A percentile compares a stretch with the other conserved stretches of the same genome.
Evolutionary conservation across 2,113 vertebrate genomes (phyloP).

Genomic region (Sturnus vulgaris): DNA sequence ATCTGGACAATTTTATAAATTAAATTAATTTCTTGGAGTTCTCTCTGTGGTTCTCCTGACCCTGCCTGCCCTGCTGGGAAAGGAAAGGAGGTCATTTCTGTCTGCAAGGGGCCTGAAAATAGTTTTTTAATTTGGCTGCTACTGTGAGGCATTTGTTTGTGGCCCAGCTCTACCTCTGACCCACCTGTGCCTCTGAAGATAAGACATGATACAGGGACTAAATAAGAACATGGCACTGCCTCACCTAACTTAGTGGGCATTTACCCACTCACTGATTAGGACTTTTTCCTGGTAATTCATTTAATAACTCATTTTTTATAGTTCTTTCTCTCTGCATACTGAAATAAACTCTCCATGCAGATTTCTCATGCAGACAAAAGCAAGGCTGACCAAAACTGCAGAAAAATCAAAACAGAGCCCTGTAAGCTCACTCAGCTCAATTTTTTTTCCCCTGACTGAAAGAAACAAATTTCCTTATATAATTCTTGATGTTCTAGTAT

Average conservation of each 20-base stretch:
- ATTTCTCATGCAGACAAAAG: neutral
- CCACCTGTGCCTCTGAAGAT: neutral
- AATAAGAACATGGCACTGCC: neutral
- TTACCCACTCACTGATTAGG: neutral
- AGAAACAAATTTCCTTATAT: neutral
- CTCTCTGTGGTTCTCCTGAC: neutral
- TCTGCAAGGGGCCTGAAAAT: neutral
- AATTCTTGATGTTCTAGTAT: neutral
- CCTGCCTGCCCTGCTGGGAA: neutral
- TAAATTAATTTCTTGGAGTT: neutral
- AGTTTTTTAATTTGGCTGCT: neutral
- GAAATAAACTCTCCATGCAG: neutral
- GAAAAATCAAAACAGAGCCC: neutral
- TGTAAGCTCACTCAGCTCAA: neutral
- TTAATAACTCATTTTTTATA: neutral
- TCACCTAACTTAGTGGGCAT: rapidly evolving
- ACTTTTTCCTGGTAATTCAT: neutral
- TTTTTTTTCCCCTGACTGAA: neutral
- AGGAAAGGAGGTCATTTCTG: neutral
- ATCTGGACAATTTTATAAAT: neutral
- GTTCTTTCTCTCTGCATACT: neutral
- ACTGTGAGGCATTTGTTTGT: neutral
- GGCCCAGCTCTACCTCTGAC: neutral
- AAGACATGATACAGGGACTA: rapidly evolving
- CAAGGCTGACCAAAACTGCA: neutral